Evolutionary conservation across 92 coral and sea anemone genomes (phyloP).

Genomic region (Porites evermanni): DNA sequence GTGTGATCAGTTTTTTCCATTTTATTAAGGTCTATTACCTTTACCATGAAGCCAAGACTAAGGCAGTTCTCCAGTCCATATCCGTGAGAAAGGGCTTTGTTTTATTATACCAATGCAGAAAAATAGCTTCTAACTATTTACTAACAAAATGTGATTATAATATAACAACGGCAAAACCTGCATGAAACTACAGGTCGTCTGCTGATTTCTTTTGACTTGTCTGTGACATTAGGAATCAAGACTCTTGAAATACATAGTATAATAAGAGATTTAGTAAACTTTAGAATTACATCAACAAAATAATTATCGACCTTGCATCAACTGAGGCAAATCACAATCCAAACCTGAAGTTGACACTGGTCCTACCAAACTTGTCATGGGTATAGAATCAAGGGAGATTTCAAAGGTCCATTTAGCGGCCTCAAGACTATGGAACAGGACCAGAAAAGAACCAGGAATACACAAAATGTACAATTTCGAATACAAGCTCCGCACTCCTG

Average conservation of each 20-base stretch:
- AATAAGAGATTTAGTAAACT: background rate
- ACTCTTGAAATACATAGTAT: conserved; percentile 16
- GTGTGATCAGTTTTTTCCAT: background rate
- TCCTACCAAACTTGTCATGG: background rate
- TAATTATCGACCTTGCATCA: background rate
- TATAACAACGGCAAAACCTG: background rate
- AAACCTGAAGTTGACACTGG: background rate
- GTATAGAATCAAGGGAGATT: too few relatives aligned
- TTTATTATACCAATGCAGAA: conserved; percentile 26
- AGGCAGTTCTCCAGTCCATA: background rate
- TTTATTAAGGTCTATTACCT: conserved; percentile 24
- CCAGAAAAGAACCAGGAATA: too few relatives aligned
- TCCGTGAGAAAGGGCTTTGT: background rate
- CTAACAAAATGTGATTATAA: conserved; percentile 21
- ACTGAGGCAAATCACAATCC: background rate
- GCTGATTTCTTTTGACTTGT: background rate
- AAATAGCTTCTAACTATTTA: conserved; percentile 40
- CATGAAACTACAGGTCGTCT: background rate
- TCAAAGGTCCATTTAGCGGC: too few relatives aligned
- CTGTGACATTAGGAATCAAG: conserved; percentile 2
- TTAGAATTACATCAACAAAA: background rate
- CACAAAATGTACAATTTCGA: too few relatives aligned
- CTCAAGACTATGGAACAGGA: too few relatives aligned
- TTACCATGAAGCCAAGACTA: conserved; percentile 23
- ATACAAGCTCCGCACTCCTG: too few relatives aligned